A percentile compares a stretch with the other conserved stretches of the same genome.
Evolutionary conservation across 2,888 invertebrate genomes (phyloP).

Genomic region (Icerya purchasi): DNA sequence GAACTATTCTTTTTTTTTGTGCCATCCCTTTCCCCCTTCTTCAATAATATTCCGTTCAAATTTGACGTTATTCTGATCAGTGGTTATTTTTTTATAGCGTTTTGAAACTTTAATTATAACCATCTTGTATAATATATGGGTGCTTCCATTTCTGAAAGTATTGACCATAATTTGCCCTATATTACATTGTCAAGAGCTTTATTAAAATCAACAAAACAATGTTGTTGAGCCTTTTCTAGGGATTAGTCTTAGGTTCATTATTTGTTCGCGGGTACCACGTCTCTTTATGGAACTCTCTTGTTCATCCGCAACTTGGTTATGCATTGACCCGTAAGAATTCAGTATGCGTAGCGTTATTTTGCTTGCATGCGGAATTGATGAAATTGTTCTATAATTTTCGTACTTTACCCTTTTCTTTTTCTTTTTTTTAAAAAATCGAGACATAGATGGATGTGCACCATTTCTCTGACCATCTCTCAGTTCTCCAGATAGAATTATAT

Average conservation of each 20-base stretch:
- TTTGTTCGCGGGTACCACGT: not conserved
- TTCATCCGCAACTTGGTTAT: not conserved
- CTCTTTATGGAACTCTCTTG: not conserved
- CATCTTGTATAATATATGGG: too few relatives aligned
- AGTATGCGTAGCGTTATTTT: not conserved
- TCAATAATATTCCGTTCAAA: too few relatives aligned
- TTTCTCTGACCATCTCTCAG: not conserved
- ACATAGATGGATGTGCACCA: not conserved
- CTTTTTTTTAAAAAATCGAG: too few relatives aligned
- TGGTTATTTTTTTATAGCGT: too few relatives aligned
- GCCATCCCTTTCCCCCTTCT: too few relatives aligned
- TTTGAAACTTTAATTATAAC: too few relatives aligned
- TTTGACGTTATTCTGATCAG: too few relatives aligned
- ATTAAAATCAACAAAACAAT: not conserved
- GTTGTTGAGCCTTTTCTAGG: not conserved
- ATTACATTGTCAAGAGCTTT: not conserved
- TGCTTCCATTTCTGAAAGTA: not conserved
- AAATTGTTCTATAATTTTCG: not conserved
- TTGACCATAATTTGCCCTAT: too few relatives aligned
- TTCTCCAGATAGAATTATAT: not conserved
- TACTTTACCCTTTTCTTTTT: not conserved
- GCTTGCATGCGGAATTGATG: not conserved
- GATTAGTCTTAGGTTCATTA: not conserved
- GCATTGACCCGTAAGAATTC: not conserved
- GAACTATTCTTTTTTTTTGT: too few relatives aligned